Conservation (phyloP, 2,888 invertebrate species). For the Macrophya annulata region DNA sequence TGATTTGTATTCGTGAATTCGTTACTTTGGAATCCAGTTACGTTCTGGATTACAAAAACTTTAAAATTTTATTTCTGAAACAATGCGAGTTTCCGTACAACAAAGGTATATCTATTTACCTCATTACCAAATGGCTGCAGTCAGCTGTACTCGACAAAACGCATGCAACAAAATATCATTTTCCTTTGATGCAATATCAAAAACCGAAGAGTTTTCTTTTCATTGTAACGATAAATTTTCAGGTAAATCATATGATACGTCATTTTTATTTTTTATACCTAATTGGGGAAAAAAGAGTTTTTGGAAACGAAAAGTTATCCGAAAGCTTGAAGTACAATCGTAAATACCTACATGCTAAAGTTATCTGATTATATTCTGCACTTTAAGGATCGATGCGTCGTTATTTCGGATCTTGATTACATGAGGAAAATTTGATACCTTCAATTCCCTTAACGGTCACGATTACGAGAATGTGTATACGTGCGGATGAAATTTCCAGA, state of each 20-base stretch:
- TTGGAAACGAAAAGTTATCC: neutral
- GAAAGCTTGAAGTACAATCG: conserved; percentile 24
- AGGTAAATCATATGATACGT: neutral
- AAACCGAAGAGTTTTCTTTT: neutral
- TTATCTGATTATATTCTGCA: conserved; percentile 58
- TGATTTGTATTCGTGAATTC: conserved; percentile 55
- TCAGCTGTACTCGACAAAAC: neutral
- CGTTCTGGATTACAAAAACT: neutral
- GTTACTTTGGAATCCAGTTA: conserved; percentile 45
- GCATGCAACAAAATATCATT: neutral
- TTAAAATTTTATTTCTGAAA: neutral
- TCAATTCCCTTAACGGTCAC: conserved; percentile 58
- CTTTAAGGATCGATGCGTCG: conserved; percentile 46
- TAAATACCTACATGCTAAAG: conserved; percentile 55
- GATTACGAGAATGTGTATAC: conserved; percentile 59
- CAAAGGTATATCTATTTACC: neutral
- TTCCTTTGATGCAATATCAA: neutral
- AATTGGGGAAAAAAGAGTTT: neutral
- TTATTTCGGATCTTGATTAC: conserved; percentile 36
- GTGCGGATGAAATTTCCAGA: conserved; percentile 54
- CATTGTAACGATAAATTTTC: too few species aligned
- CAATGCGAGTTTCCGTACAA: neutral
- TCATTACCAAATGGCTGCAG: neutral
- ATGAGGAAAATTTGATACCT: conserved; percentile 62
- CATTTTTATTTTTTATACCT: neutral